phyloP scores from a whole-genome alignment of 2,113 vertebrate genomes.

The Hoplias malabaricus region DNA sequence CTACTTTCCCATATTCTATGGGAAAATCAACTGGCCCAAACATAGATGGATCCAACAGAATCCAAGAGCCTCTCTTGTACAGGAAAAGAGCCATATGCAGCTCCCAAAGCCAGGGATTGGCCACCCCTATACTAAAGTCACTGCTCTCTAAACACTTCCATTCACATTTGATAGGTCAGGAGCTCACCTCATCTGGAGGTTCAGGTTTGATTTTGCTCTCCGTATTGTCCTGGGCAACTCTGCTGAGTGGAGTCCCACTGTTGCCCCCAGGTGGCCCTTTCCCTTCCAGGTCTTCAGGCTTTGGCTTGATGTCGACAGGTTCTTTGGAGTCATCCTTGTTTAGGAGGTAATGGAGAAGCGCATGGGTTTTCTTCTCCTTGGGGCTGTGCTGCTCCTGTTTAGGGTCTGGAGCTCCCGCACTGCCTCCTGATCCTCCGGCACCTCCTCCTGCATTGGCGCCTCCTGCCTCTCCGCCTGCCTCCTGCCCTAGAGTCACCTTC shows the following conservation, averaged over 20 bases:
- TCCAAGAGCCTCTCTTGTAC: no score
- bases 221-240: slow-evolving; percentile 73
- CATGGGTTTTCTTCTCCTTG: slow-evolving; percentile 79
- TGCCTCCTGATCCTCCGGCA: slow-evolving; percentile 56
- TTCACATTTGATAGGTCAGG: no score
- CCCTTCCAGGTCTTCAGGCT: slow-evolving; percentile 80
- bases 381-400: slow-evolving; percentile 94
- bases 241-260: slow-evolving; percentile 71
- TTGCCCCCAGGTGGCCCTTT: slow-evolving; percentile 68
- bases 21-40: no score
- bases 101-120: no score
- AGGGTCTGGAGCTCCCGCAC: slow-evolving; percentile 57
- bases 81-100: no score
- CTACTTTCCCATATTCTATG: no score
- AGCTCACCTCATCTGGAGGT: slow-evolving; percentile 82
- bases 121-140: no score
- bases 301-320: slow-evolving; percentile 83
- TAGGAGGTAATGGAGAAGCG: slow-evolving; percentile 90
- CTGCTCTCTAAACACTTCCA: no score
- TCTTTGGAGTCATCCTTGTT: slow-evolving; percentile 94
- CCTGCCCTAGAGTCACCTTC: slow-evolving; percentile 75
- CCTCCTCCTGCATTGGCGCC: slow-evolving; percentile 48
- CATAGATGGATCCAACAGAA: no score
- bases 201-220: slow-evolving; percentile 89
- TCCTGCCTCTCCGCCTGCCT: slow-evolving; percentile 65